Evolutionary conservation across 2,888 invertebrate species (phyloP).

Genomic region (Falcaria lacertinaria): DNA sequence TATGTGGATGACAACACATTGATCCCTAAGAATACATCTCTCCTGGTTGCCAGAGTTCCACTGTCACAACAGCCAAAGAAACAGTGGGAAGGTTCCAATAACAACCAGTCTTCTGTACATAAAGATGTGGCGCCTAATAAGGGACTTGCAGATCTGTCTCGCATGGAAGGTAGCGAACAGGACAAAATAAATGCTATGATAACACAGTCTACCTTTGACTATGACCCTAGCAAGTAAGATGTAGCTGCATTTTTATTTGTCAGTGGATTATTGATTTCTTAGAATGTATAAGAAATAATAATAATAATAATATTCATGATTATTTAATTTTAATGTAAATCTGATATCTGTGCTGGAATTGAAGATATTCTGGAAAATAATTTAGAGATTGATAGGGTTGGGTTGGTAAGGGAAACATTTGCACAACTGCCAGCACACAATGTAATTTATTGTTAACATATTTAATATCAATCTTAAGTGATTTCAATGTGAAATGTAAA

Average conservation of each 20-base stretch:
- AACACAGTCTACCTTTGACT: conserved; percentile 97
- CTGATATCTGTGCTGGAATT: too few species aligned
- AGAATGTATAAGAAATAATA: too few species aligned
- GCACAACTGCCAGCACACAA: too few species aligned
- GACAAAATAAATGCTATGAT: conserved; percentile 99
- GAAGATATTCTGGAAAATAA: too few species aligned
- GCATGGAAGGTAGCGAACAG: conserved; percentile 96
- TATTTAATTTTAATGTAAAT: too few species aligned
- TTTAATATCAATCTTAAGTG: too few species aligned
- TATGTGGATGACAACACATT: conserved; percentile 94
- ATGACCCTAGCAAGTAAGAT: conserved; percentile 97
- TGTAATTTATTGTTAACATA: too few species aligned
- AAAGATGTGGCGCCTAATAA: conserved; percentile 78
- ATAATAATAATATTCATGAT: too few species aligned
- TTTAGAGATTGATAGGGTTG: too few species aligned
- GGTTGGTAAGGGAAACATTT: too few species aligned
- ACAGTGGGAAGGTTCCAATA: conserved; percentile 83
- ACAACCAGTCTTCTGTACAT: conserved; percentile 61
- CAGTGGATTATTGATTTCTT: not conserved
- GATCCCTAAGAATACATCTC: conserved; percentile 98
- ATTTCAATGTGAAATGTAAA: too few species aligned
- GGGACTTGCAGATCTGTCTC: conserved; percentile 89
- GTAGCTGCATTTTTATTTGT: conserved; percentile 1
- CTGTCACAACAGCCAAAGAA: conserved; percentile 88
- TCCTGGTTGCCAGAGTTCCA: conserved; percentile 96